Evolutionary conservation across 2,113 vertebrate species (phyloP).

Genomic region (Tretioscincus oriximinensis): DNA sequence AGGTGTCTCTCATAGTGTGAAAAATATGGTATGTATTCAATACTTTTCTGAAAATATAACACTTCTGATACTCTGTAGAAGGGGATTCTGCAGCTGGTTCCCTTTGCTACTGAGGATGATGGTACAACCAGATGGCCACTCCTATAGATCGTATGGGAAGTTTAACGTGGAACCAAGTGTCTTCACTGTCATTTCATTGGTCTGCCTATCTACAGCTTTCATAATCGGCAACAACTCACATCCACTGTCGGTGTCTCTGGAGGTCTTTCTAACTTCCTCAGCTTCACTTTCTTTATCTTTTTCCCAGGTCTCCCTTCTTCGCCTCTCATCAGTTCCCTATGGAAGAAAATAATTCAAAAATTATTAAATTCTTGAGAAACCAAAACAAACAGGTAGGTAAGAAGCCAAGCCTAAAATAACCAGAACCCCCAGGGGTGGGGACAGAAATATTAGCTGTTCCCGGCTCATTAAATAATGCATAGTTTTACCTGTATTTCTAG

Average conservation of each 20-base stretch:
- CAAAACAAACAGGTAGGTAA: fast-evolving
- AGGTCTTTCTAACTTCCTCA: constrained; percentile 88
- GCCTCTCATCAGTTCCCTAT: constrained; percentile 92
- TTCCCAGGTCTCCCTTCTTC: constrained; percentile 92
- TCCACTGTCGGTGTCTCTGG: constrained; percentile 94
- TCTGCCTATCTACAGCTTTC: background rate
- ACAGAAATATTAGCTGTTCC: background rate
- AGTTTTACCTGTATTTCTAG: constrained; percentile 91
- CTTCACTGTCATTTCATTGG: background rate
- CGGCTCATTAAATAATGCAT: background rate
- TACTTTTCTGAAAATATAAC: no score
- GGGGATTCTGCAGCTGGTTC: no score
- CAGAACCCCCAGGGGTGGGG: no score
- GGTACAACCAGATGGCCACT: no score
- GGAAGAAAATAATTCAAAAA: background rate
- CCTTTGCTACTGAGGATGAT: no score
- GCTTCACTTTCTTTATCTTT: constrained; percentile 91
- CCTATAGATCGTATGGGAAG: no score
- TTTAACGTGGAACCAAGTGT: no score
- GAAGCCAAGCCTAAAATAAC: background rate
- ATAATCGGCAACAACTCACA: constrained; percentile 73
- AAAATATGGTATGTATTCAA: no score
- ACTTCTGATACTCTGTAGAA: no score
- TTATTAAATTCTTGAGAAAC: constrained; percentile 7
- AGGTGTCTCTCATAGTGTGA: no score